phyloP scores from a whole-genome alignment of 23 tunicate species.

The Styela plicata region DNA sequence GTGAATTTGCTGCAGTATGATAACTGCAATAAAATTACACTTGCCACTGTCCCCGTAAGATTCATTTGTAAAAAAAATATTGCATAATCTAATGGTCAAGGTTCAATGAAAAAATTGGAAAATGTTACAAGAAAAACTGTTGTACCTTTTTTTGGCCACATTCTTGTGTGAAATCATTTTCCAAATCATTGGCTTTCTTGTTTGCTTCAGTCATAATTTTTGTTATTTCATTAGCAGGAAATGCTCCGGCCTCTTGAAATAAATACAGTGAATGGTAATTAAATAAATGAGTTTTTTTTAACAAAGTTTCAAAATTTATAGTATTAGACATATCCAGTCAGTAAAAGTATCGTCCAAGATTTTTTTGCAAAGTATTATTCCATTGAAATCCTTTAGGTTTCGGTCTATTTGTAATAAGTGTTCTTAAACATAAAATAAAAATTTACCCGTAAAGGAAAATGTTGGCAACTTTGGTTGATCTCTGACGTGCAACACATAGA shows the following conservation, averaged over 20 bases:
- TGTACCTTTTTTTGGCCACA: constrained; percentile 21
- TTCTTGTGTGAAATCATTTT: constrained; percentile 21
- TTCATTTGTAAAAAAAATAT: no score
- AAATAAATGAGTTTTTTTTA: neutral
- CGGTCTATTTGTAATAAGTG: no score
- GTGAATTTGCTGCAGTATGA: no score
- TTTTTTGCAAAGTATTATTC: no score
- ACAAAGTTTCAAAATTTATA: neutral
- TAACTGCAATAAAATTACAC: no score
- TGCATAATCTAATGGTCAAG: no score
- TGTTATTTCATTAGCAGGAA: constrained; percentile 56
- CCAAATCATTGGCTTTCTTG: constrained; percentile 28
- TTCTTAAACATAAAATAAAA: no score
- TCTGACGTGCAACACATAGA: constrained; percentile 28
- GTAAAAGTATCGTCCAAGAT: neutral
- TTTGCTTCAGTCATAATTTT: constrained; percentile 37
- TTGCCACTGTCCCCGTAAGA: no score
- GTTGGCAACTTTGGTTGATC: constrained; percentile 60
- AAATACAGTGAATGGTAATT: neutral
- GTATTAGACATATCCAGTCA: neutral
- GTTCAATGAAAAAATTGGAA: no score
- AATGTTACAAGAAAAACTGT: no score
- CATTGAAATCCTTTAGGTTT: no score
- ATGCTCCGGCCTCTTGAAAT: constrained; percentile 28
- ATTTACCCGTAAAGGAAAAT: constrained; percentile 28